Base-by-base conservation (phyloP, 2,113 vertebrate genomes). In the Pica pica region DNA sequence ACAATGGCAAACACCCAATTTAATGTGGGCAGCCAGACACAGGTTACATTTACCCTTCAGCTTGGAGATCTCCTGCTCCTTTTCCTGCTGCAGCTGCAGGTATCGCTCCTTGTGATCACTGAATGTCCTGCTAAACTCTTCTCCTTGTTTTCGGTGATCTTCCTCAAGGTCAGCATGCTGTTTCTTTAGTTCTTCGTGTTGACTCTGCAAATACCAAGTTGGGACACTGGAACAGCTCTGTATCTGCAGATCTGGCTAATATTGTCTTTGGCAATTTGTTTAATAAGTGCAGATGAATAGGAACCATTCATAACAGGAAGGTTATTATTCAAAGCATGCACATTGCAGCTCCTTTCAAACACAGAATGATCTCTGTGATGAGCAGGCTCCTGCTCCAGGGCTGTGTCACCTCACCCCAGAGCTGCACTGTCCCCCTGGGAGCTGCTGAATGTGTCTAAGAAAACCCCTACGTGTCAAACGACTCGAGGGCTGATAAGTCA, bases 131-230 rank as follows among this genome's bases (percentile, higher is more conserved):
- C 94, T 98, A 73, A 99, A 99, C 94, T 99, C 99, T 11, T 99
- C 98, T 11, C 98, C 98, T 71, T 99, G 98, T 33, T 92, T 97
- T 16, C 99, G 97, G 93, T 99, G 99, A 86, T 99, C 98, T 12
- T 99, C 98, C 76, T 99, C 98, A 67, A 99, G 98, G 41, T 98
- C 98, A 26, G 98, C 98, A 44, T 98, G 99, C 97, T 99, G 99
- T 47, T 99, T 99, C 98, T 99, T 99, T 17, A 99, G 96, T 59
- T 99, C 99, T 3, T 99, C 99, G 0, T 99, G 99, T 93, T 99
- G 99, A 97, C 98, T 99, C 99, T 99, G 97, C 71, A 95, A 95
- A 97, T 23, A 92, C 19, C 82, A 91, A 76, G 86, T 50, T 57
- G 93, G 82, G 85, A 95, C 57, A 88, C 53, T 78, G 46, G 42